Evolutionary conservation across 2,888 invertebrate species (phyloP).

Genomic region (Meloe dianella): DNA sequence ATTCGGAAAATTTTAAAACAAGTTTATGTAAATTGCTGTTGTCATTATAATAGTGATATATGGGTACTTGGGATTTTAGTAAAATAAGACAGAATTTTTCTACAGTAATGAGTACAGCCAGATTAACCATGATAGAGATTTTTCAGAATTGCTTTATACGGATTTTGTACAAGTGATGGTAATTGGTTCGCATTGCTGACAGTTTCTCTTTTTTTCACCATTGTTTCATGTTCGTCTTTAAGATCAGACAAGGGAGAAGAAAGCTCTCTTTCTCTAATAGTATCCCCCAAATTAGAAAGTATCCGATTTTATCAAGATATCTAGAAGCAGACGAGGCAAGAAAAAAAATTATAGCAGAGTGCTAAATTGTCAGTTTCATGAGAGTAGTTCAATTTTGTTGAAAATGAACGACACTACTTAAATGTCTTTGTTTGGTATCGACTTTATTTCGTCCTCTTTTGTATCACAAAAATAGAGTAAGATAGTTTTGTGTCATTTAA

Average conservation of each 20-base stretch:
- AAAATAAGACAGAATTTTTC: background rate
- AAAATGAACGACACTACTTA: slow-evolving; percentile 1
- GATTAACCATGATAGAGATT: background rate
- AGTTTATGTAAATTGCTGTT: slow-evolving; percentile 14
- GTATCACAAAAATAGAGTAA: background rate
- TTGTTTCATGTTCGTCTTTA: background rate
- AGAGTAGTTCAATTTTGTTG: background rate
- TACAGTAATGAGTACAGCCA: background rate
- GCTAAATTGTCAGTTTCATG: background rate
- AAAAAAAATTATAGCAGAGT: background rate
- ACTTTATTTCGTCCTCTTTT: background rate
- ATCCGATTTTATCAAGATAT: slow-evolving; percentile 4
- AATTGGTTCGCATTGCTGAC: slow-evolving; percentile 11
- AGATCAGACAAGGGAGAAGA: background rate
- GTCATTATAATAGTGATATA: slow-evolving; percentile 15
- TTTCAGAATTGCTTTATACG: background rate
- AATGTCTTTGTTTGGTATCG: background rate
- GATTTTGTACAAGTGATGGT: background rate
- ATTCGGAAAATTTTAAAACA: slow-evolving; percentile 13
- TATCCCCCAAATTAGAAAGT: background rate
- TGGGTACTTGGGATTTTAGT: background rate
- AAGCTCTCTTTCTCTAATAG: background rate
- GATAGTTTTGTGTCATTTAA: background rate
- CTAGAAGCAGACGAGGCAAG: too few species aligned
- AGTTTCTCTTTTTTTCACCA: background rate